Evolutionary conservation across 2,797 vertebrate genomes (phyloP).

Genomic region (Onychomys arenicola): DNA sequence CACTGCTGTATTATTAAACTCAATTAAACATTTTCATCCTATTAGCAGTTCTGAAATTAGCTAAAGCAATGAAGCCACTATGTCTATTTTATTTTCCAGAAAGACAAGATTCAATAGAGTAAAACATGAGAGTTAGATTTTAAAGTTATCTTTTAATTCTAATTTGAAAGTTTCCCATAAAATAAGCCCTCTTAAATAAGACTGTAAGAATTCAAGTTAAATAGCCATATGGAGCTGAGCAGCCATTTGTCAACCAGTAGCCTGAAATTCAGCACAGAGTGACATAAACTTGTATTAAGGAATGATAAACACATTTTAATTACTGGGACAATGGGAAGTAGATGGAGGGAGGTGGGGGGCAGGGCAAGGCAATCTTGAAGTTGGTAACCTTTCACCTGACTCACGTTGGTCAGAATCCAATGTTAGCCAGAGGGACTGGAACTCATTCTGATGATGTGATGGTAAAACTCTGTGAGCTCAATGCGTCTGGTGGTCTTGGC

Average conservation of each 20-base stretch:
- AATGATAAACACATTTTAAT: constrained; percentile 57
- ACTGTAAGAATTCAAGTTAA: constrained; percentile 62
- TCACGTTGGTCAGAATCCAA: constrained; percentile 75
- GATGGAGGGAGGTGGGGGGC: background rate
- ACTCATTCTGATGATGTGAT: constrained; percentile 82
- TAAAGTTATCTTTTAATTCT: constrained; percentile 77
- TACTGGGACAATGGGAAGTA: constrained; percentile 1
- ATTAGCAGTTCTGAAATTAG: constrained; percentile 53
- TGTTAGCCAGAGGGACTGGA: constrained; percentile 64
- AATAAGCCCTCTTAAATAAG: background rate
- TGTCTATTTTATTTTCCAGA: constrained; percentile 75
- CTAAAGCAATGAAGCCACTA: constrained; percentile 61
- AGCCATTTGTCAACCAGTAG: constrained; percentile 63
- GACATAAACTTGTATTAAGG: constrained; percentile 17
- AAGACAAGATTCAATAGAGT: constrained; percentile 64
- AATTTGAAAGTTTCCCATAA: constrained; percentile 41
- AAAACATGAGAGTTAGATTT: constrained; percentile 70
- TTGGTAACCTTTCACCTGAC: constrained; percentile 72
- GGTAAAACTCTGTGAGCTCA: constrained; percentile 75
- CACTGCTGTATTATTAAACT: background rate
- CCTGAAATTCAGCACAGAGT: constrained; percentile 16
- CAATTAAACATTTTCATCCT: constrained; percentile 54
- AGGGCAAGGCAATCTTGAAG: constrained; percentile 68
- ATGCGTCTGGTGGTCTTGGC: constrained; percentile 80
- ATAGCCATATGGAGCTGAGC: constrained; percentile 54